These are phyloP conservation scores for Muscidifurax raptorellus DNA, from an alignment of 1,140 invertebrate species.

Conservation along the genomic window DNA sequence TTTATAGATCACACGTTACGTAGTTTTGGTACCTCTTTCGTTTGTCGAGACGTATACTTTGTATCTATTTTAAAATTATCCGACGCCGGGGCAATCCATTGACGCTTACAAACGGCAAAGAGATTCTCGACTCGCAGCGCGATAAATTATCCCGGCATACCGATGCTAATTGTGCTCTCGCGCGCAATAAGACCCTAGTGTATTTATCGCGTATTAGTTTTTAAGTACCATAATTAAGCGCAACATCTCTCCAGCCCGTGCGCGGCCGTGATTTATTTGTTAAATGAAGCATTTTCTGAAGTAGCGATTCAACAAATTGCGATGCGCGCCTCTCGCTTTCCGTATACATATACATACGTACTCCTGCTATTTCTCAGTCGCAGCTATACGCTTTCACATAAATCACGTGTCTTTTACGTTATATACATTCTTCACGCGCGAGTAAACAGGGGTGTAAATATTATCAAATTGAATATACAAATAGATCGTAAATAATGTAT, in stretches of 20 bases:
- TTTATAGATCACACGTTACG: constrained; percentile 3
- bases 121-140: no score
- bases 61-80: neutral
- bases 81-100: no score
- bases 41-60: neutral
- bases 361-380: neutral
- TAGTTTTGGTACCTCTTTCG: constrained; percentile 14
- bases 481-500: neutral
- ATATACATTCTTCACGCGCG: neutral
- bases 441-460: neutral
- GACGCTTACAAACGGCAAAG: no score
- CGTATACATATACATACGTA: no score
- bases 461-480: neutral
- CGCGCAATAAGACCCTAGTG: neutral
- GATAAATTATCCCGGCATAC: neutral
- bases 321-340: neutral
- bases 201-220: neutral
- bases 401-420: neutral
- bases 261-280: neutral
- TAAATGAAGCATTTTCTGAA: neutral
- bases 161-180: neutral
- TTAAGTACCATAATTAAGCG: neutral
- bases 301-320: neutral
- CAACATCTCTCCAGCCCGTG: no score
- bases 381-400: neutral